Base-by-base conservation (phyloP, 2,113 vertebrate species). In the Phalacrocorax carbo region DNA sequence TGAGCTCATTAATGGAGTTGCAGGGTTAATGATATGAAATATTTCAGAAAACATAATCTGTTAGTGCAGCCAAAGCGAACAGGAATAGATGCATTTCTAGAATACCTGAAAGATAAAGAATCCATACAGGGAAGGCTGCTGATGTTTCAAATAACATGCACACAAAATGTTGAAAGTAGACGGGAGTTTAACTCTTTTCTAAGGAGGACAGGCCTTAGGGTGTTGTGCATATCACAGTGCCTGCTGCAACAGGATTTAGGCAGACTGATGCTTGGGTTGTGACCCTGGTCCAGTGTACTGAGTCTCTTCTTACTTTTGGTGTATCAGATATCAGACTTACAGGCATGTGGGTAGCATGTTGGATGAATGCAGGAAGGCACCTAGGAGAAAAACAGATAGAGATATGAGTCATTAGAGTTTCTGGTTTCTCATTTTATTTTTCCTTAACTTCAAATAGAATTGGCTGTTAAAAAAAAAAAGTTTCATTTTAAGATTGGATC, bases 251-350 rank as follows among this genome's bases (percentile, higher is more conserved):
- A 65, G 14, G 5, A 44, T 68, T 94, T 75, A 70, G 36, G n/a
- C n/a, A 1, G 8, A 54, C 7, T 36, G 32, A n/a, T 16, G 29
- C 10, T 0, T 51, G 36, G 5, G 5, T n/a, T 57, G 30, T 52
- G 14, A 48, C 5, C 5, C 10, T 75, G 4, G 6, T 62, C 27
- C 5, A 17, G 17, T 44, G 7, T 54, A 25, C 11, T 75, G 61
- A 66, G 51, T 55, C 42, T 84, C 19, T 70, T 68, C 32, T 54
- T 82, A 14, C 11, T 85, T 16, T 68, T 60, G 20, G 2, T 61
- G 2, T 54, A 52, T 36, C 40, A 77, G 23, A n/a, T n/a, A 32
- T 11, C 10, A 83, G 34, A 46, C 89, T 70, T 73, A 54, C 9
- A 40, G 15, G 7, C 0, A 0, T 49, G 42, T 46, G 19, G 16